Conservation (phyloP, 2,888 invertebrate genomes). For the Tanytarsus gracilentus region DNA sequence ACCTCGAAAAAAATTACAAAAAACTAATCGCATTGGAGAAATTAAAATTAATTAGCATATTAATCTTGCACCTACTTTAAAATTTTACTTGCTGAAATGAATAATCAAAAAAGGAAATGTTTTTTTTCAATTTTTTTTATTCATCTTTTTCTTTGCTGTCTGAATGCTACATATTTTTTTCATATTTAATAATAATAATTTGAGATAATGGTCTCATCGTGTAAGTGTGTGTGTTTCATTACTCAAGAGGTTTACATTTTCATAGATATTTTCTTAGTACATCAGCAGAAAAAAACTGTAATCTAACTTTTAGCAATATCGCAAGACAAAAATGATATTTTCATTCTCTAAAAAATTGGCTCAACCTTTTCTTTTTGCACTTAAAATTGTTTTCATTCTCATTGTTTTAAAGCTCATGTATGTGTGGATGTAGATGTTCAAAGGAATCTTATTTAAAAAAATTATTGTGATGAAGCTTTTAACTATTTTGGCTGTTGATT, state of each 20-base stretch:
- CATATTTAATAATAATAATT: neutral
- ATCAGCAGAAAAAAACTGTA: neutral
- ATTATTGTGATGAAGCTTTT: neutral
- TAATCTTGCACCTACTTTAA: neutral
- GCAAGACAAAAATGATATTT: neutral
- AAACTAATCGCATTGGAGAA: too few relatives aligned
- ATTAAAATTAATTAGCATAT: neutral
- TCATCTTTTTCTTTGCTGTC: conserved; percentile 1
- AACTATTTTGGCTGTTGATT: too few relatives aligned
- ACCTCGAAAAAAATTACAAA: too few relatives aligned
- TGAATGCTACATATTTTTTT: conserved; percentile 6
- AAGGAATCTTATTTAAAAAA: neutral
- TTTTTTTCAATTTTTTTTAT: neutral
- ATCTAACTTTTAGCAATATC: neutral
- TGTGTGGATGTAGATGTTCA: neutral
- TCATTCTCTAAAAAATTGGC: neutral
- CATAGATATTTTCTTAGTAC: neutral
- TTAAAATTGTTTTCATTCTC: neutral
- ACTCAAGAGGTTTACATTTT: conserved; percentile 21
- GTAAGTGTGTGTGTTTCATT: neutral
- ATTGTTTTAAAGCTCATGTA: conserved; percentile 10
- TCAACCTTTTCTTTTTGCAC: neutral
- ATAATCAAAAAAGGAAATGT: neutral
- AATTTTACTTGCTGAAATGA: neutral
- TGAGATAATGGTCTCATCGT: conserved; percentile 23